Conservation (phyloP, 2,888 invertebrate species). For the Perizoma affinitatum region DNA sequence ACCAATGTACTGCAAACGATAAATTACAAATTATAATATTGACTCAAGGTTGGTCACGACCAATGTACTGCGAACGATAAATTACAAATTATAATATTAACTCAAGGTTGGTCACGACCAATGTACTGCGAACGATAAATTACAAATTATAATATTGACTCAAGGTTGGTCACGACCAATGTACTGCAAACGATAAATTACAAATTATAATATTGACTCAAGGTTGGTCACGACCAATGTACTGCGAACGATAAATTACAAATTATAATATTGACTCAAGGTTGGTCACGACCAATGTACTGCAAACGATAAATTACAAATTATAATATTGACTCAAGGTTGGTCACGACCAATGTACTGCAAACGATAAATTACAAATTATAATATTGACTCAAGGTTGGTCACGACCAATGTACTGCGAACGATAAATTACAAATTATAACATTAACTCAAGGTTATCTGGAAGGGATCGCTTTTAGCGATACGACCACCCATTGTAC, state of each 20-base stretch:
- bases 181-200: conserved; percentile 45
- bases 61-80: conserved; percentile 51
- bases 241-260: conserved; percentile 44
- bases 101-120: conserved; percentile 47
- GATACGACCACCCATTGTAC: too few species aligned
- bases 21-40: not conserved
- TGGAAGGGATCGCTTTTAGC: too few species aligned
- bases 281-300: conserved; percentile 58
- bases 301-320: conserved; percentile 36
- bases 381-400: too few species aligned
- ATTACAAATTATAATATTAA: not conserved
- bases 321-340: too few species aligned
- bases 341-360: conserved; percentile 63
- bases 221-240: conserved; percentile 53
- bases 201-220: not conserved
- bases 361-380: conserved; percentile 1
- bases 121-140: conserved; percentile 51
- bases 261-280: too few species aligned
- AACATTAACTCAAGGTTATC: too few species aligned
- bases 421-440: conserved; percentile 1
- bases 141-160: not conserved
- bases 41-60: conserved; percentile 47
- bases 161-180: conserved; percentile 52
- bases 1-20: conserved; percentile 51
- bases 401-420: conserved; percentile 63